Evolutionary conservation across 2,113 vertebrate species (phyloP).

Genomic region (Ovibos moschatus): DNA sequence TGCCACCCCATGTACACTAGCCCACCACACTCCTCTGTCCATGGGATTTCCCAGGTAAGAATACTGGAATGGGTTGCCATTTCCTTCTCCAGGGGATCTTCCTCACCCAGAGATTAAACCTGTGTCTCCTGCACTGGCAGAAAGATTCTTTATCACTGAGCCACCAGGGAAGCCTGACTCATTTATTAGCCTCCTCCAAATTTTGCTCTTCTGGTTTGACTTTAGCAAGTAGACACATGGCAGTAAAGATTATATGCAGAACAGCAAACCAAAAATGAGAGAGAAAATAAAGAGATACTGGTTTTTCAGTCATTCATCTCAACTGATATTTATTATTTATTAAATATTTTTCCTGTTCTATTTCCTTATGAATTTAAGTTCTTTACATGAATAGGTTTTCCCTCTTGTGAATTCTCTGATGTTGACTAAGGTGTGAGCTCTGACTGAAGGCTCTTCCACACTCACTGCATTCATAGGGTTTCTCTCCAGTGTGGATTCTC

Average conservation of each 20-base stretch:
- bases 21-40: not conserved
- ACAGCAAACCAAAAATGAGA: not conserved
- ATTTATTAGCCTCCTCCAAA: not conserved
- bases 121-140: not conserved
- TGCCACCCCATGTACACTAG: not conserved
- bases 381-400: conserved; percentile 29
- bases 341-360: not conserved
- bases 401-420: conserved; percentile 46
- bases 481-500: conserved; percentile 59
- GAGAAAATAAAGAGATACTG: not conserved
- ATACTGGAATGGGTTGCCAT: not conserved
- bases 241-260: not conserved
- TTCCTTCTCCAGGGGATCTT: not conserved
- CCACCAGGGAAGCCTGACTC: not conserved
- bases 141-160: not conserved
- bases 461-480: conserved; percentile 19
- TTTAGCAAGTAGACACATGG: not conserved
- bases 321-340: not conserved
- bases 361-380: not conserved
- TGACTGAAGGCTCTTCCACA: conserved; percentile 42
- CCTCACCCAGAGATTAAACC: not conserved
- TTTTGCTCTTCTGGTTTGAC: not conserved
- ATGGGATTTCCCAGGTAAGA: not conserved
- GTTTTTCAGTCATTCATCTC: not conserved
- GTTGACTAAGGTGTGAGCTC: conserved; percentile 40